Evolutionary conservation across 2,888 invertebrate genomes (phyloP).

Genomic region (Itoplectis maculator): DNA sequence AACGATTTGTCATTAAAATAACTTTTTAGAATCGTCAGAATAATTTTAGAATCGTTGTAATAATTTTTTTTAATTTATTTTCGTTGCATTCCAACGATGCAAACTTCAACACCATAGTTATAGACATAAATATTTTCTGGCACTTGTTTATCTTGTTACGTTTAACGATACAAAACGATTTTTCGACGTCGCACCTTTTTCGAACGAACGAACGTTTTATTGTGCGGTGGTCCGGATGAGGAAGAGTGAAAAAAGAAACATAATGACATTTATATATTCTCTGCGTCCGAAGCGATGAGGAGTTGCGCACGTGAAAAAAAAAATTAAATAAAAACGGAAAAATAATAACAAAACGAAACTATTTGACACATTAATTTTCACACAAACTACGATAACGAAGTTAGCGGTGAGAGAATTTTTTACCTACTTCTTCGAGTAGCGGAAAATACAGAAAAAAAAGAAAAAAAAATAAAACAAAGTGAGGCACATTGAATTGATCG

Average conservation of each 20-base stretch:
- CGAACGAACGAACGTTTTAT: slow-evolving; percentile 9
- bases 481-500: slow-evolving; percentile 54
- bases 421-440: slow-evolving; percentile 44
- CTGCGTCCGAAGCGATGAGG: slow-evolving; percentile 2
- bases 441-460: slow-evolving; percentile 20
- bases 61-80: too few relatives aligned
- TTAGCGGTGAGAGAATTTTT: slow-evolving; percentile 32
- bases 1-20: too few relatives aligned
- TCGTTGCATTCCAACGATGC: too few relatives aligned
- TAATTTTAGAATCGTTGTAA: too few relatives aligned
- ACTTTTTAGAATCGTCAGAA: too few relatives aligned
- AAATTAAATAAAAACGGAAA: neutral
- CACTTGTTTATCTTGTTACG: slow-evolving; percentile 37
- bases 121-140: slow-evolving; percentile 34
- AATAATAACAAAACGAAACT: neutral
- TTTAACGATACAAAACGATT: slow-evolving; percentile 25
- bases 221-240: neutral
- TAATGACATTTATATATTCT: slow-evolving; percentile 2
- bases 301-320: slow-evolving; percentile 16
- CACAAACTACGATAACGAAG: slow-evolving; percentile 35
- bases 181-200: slow-evolving; percentile 31
- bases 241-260: neutral
- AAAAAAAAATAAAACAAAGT: slow-evolving; percentile 25
- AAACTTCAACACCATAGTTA: slow-evolving; percentile 23
- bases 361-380: slow-evolving; percentile 19